Conservation (phyloP, 2,888 invertebrate genomes). For the Drosophila picticornis region DNA sequence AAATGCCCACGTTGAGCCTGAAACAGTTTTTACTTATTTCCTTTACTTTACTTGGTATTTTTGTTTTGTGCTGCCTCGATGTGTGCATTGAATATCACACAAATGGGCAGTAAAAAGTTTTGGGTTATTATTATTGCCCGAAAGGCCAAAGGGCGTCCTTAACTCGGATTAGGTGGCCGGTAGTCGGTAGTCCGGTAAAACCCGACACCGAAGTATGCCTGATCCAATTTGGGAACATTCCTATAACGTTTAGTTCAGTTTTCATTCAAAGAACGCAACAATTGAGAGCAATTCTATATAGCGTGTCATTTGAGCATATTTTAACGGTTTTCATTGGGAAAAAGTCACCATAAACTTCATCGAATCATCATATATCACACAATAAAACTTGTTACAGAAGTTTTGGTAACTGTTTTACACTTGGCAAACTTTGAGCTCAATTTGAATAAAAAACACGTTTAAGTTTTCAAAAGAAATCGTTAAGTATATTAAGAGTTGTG, state of each 20-base stretch:
- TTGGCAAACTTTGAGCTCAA: constrained; percentile 22
- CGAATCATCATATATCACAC: background rate
- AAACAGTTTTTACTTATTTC: constrained; percentile 31
- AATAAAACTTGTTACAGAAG: background rate
- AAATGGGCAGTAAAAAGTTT: constrained; percentile 37
- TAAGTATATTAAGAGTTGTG: constrained; percentile 27
- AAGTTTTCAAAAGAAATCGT: constrained; percentile 16
- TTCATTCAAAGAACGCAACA: background rate
- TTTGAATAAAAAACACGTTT: constrained; percentile 42
- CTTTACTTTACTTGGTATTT: background rate
- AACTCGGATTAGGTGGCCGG: constrained; percentile 36
- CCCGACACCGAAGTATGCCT: constrained; percentile 2
- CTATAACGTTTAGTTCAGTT: background rate
- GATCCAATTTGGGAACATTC: background rate
- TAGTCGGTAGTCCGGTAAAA: constrained; percentile 3
- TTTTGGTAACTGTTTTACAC: constrained; percentile 13
- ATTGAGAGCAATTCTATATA: background rate
- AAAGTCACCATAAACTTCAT: background rate
- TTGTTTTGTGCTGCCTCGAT: constrained; percentile 1
- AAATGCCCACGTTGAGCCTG: constrained; percentile 51
- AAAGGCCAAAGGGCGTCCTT: constrained; percentile 8
- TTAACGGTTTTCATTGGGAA: background rate
- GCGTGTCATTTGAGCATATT: background rate
- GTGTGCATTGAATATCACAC: constrained; percentile 38
- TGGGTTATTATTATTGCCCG: constrained; percentile 22